Conservation (phyloP, 2,797 vertebrate genomes). For the Corythornis leucogaster region DNA sequence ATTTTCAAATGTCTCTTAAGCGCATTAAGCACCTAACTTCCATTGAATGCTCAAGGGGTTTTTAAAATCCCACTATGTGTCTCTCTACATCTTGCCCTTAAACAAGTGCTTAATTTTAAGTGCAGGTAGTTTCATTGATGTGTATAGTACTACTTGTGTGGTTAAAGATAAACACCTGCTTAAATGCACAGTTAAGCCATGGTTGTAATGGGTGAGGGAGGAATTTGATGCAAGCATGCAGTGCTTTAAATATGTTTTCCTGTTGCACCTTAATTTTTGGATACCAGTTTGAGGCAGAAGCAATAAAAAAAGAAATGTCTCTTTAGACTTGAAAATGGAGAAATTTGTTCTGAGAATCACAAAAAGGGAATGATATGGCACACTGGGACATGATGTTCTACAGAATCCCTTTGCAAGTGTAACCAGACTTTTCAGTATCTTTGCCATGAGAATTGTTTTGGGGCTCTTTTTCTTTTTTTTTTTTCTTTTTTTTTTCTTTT, state of each 20-base stretch:
- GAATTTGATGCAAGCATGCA: background rate
- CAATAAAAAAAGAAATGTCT: background rate
- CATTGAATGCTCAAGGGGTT: slow-evolving; percentile 58
- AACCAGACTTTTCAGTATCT: slow-evolving; percentile 24
- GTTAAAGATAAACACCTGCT: slow-evolving; percentile 51
- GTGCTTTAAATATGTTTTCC: background rate
- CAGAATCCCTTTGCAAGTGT: background rate
- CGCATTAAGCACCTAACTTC: slow-evolving; percentile 53
- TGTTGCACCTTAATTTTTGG: background rate
- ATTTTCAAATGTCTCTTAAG: slow-evolving; percentile 62
- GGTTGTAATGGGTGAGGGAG: background rate
- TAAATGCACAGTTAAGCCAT: slow-evolving; percentile 21
- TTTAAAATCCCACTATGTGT: slow-evolving; percentile 50
- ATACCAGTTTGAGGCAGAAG: background rate
- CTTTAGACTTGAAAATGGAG: background rate
- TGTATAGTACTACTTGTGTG: slow-evolving; percentile 13
- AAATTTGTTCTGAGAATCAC: slow-evolving; percentile 11
- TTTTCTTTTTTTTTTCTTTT: background rate
- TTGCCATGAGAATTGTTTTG: background rate
- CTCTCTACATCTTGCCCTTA: slow-evolving; percentile 59
- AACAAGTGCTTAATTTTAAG: slow-evolving; percentile 72
- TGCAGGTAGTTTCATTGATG: slow-evolving; percentile 57
- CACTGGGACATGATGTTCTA: slow-evolving; percentile 15
- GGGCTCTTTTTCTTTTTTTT: background rate
- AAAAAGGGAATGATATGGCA: background rate